Base-by-base conservation (phyloP, 1,140 invertebrate species). In the Andricus grossulariae region DNA sequence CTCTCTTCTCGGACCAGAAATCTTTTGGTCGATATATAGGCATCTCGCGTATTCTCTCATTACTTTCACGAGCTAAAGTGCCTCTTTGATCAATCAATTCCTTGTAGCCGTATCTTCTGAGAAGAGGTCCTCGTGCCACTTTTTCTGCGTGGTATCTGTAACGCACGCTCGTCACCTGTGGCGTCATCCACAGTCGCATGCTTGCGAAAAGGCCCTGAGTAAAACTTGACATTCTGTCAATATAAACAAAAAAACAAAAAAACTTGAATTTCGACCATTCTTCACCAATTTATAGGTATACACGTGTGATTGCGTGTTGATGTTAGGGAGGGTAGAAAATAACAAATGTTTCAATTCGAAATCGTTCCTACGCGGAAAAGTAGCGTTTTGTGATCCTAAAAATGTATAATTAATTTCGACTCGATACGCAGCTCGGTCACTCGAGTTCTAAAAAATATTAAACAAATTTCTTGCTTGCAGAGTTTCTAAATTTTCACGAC, bases 21-120 rank as follows among this genome's bases (percentile, higher is more conserved):
- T 97, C 93, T 82, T 92, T 93, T 0, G 96, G 96, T 77, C 93
- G 84, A 90, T 97, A 97, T 50, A 93, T 88, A 3, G 95, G 95
- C 84, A 97, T 93, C 15, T 94, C 93, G n/a, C 77, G 15, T 12
- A 94, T 82, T 81, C 87, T 88, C 90, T 90, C 57, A 88, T 90
- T 45, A 45, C 39, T 45, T 7, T 45, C 39, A 10, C 39, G 93
- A 0, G 96, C 96, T 52, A 97, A 88, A 15, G 94, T 82, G n/a
- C 96, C 96, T 73, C 90, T 91, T 82, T 93, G 91, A 81, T 94
- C 90, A 50, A 96, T 90, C 75, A 91, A 91, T 52, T 97, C 95
- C 75, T 94, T 86, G 81, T 96, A 96, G 10, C 96, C 96, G 90
- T 94, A 93, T 74, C 95, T 91, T 75, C 94, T 90, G 19, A 95